A percentile compares a stretch with the other conserved stretches of the same genome.
These are phyloP conservation scores for Sitta europaea DNA, from an alignment of 2,113 vertebrate genomes.

Conservation along the genomic window DNA sequence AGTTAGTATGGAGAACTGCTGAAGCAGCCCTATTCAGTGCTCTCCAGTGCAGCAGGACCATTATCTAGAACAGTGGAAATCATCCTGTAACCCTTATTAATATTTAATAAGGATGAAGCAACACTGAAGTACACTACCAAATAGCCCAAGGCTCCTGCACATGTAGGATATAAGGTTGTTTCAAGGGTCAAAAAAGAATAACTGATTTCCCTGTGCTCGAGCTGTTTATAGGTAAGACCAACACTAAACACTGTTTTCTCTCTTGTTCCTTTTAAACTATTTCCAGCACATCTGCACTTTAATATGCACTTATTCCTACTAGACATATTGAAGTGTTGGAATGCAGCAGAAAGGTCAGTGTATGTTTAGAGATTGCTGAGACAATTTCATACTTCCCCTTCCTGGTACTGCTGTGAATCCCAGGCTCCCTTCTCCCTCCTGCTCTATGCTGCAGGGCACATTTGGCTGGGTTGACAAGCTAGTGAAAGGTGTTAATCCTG, in stretches of 20 bases:
- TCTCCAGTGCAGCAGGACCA: conserved; percentile 60
- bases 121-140: background rate
- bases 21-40: conserved; percentile 64
- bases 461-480: conserved; percentile 52
- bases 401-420: background rate
- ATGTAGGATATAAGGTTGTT: conserved; percentile 33
- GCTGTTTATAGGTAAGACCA: conserved; percentile 34
- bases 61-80: conserved; percentile 68
- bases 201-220: conserved; percentile 38
- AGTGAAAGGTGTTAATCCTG: conserved; percentile 60
- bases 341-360: conserved; percentile 42
- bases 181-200: conserved; percentile 26
- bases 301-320: conserved; percentile 33
- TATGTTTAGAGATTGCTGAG: conserved; percentile 23
- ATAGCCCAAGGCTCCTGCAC: conserved; percentile 20
- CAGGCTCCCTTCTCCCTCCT: background rate
- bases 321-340: conserved; percentile 32
- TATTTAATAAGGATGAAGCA: conserved; percentile 64
- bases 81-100: conserved; percentile 65
- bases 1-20: conserved; percentile 67
- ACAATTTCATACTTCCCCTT: conserved; percentile 32
- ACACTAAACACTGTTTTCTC: background rate
- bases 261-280: conserved; percentile 22
- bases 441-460: conserved; percentile 19
- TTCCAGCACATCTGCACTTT: conserved; percentile 22